These are phyloP conservation scores for Myrmophylax atrothorax DNA, from an alignment of 2,113 vertebrate species.

Conservation along the genomic window DNA sequence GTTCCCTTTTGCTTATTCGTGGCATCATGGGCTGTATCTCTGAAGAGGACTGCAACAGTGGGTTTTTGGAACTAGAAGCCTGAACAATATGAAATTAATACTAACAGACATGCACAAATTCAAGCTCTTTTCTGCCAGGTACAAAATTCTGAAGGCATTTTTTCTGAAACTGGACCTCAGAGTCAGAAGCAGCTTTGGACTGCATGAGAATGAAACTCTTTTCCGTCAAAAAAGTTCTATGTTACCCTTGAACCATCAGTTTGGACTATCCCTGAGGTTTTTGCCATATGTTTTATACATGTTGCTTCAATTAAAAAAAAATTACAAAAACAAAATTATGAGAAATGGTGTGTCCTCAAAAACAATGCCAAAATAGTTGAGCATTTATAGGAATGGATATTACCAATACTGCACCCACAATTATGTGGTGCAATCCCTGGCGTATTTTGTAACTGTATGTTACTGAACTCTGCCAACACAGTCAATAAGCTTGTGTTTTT, in stretches of 20 bases:
- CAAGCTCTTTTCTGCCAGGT: background rate
- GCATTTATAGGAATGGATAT: background rate
- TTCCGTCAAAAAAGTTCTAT: background rate
- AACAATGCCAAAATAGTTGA: background rate
- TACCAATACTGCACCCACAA: background rate
- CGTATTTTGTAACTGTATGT: slow-evolving; percentile 41
- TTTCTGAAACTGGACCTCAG: background rate
- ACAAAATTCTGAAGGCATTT: background rate
- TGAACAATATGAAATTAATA: background rate
- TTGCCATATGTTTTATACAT: background rate
- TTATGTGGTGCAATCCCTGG: background rate
- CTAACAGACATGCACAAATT: background rate
- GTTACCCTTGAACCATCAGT: background rate
- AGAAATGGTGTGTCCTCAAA: slow-evolving; percentile 1
- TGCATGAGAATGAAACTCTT: background rate
- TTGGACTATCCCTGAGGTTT: background rate
- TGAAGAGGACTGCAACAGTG: background rate
- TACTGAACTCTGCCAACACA: background rate
- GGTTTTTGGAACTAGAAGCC: background rate
- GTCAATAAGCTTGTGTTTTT: background rate
- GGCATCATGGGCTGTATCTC: background rate
- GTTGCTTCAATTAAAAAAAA: background rate
- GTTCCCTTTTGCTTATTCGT: background rate
- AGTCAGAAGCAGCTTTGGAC: background rate
- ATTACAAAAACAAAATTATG: background rate